Evolutionary conservation across 2,113 vertebrate species (phyloP).

Genomic region (Corydoras sp.): DNA sequence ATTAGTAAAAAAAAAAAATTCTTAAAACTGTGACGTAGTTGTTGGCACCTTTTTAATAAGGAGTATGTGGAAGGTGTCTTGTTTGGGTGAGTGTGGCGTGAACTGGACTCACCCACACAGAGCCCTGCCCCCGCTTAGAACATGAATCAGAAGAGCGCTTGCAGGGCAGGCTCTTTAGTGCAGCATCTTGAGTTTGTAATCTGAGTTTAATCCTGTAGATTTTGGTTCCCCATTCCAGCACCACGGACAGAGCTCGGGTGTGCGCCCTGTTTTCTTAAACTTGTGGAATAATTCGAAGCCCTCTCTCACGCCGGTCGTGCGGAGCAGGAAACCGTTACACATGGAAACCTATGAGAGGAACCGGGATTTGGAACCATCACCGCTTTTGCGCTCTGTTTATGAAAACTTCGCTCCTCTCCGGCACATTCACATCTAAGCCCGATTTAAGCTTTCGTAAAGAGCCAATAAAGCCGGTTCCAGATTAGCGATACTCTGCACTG

Average conservation of each 20-base stretch:
- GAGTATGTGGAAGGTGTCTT: no score
- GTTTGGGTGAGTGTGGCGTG: no score
- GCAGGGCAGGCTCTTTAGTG: no score
- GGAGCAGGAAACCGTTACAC: neutral
- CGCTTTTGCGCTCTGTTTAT: neutral
- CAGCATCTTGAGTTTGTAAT: no score
- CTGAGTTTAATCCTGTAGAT: neutral
- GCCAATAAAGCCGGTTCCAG: slow-evolving; percentile 5
- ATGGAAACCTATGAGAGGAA: neutral
- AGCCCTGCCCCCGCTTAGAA: no score
- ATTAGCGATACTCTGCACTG: slow-evolving; percentile 11
- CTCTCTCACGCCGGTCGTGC: no score
- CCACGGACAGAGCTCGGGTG: slow-evolving; percentile 29
- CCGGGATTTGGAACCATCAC: neutral
- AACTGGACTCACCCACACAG: no score
- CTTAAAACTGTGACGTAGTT: no score
- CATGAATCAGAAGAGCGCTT: no score
- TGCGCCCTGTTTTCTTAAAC: neutral
- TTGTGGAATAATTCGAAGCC: neutral
- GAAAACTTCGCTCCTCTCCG: neutral
- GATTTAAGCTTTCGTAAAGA: slow-evolving; percentile 1
- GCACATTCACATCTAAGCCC: neutral
- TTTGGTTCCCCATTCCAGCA: slow-evolving; percentile 17
- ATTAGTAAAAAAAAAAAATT: no score
- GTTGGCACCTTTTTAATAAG: no score